phyloP scores from a whole-genome alignment of 2,888 invertebrate species.

The Anoncus sp. region DNA sequence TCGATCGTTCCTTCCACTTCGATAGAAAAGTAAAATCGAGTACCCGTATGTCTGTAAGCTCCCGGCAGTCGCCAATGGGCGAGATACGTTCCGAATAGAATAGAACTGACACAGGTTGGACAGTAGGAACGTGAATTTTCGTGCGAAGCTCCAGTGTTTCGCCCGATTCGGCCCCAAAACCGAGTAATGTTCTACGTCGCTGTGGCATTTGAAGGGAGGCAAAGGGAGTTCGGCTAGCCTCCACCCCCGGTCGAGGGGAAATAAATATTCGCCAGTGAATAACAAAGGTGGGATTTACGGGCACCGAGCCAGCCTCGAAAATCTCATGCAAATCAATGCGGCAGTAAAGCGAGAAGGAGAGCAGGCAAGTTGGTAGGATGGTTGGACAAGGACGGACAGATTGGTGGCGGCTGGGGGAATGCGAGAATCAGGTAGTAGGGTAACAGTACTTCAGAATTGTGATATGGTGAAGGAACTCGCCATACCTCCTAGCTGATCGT shows the following conservation, averaged over 20 bases:
- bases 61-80: conserved; percentile 6
- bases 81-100: conserved; percentile 33
- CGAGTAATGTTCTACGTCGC: conserved; percentile 6
- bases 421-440: conserved; percentile 50
- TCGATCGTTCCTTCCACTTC: conserved; percentile 51
- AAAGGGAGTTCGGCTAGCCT: background rate
- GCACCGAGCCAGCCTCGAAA: conserved; percentile 74
- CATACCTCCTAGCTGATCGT: conserved; percentile 46
- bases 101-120: conserved; percentile 51
- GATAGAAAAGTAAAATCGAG: conserved; percentile 48
- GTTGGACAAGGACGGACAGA: conserved; percentile 51
- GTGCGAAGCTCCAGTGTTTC: conserved; percentile 23
- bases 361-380: conserved; percentile 28
- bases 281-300: conserved; percentile 74
- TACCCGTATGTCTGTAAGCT: conserved; percentile 30
- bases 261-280: conserved; percentile 64
- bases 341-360: conserved; percentile 44
- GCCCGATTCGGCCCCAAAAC: background rate
- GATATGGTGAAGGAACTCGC: conserved; percentile 28
- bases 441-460: conserved; percentile 34
- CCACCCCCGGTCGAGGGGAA: conserved; percentile 23
- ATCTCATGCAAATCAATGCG: conserved; percentile 80
- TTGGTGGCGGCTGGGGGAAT: conserved; percentile 34
- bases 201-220: conserved; percentile 46
- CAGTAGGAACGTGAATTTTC: conserved; percentile 53